Percentiles rank a stretch among this genome's conserved stretches.
Conservation (phyloP, 2,888 invertebrate genomes). For the Tryphoninae sp. region DNA sequence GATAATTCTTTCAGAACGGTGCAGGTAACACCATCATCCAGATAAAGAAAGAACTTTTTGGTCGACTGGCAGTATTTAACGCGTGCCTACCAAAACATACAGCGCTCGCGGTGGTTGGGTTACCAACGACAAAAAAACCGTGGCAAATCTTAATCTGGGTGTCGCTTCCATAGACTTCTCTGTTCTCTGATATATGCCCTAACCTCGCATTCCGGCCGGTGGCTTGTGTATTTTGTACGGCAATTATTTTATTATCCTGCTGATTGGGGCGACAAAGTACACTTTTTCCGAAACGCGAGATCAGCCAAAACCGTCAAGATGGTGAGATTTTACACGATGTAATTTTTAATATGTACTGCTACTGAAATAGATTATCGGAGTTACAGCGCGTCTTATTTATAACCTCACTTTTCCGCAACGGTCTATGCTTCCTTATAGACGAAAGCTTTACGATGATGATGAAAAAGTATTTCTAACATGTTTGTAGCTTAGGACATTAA, state of each 20-base stretch:
- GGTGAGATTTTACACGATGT: slow-evolving; percentile 30
- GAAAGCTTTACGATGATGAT: background rate
- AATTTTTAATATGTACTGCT: background rate
- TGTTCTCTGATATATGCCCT: slow-evolving; percentile 25
- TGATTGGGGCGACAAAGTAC: slow-evolving; percentile 42
- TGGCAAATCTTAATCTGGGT: too few relatives aligned
- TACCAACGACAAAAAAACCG: too few relatives aligned
- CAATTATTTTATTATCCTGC: slow-evolving; percentile 48
- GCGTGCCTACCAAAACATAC: too few relatives aligned
- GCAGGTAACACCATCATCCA: too few relatives aligned
- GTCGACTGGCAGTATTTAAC: too few relatives aligned
- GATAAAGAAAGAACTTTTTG: too few relatives aligned
- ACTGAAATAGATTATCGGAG: background rate
- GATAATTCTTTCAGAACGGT: too few relatives aligned
- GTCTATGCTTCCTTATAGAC: slow-evolving; percentile 13
- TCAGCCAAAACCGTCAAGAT: slow-evolving; percentile 44
- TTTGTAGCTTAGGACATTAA: background rate
- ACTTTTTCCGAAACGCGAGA: slow-evolving; percentile 49
- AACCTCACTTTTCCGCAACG: slow-evolving; percentile 48
- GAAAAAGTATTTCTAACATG: background rate
- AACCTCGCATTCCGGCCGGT: slow-evolving; percentile 54
- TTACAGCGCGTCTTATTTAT: slow-evolving; percentile 42
- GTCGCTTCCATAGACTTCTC: background rate
- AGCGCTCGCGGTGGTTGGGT: too few relatives aligned
- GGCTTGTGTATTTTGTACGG: slow-evolving; percentile 31